Base-by-base conservation (phyloP, 2,797 vertebrate species). In the Neosilurus hyrtlii region DNA sequence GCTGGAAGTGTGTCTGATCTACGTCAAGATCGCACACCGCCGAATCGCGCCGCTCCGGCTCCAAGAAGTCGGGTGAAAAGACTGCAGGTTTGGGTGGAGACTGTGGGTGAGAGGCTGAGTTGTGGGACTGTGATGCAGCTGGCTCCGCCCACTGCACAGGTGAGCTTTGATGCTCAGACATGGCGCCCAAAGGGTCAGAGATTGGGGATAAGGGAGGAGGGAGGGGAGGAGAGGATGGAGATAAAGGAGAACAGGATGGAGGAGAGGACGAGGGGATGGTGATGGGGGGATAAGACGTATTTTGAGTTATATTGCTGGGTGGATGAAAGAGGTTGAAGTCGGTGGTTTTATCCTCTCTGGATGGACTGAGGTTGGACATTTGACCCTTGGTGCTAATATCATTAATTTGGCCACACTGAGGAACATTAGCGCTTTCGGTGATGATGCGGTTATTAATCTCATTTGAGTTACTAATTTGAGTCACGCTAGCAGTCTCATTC, bases 61-160 rank as follows among this genome's bases (percentile, higher is more conserved):
- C 95, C 8, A 94, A 94, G 63, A 95, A 86, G 51, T 95, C 95
- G 0, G 95, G 95, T 11, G 95, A 95, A 90, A 95, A 96, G 12
- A 95, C 91, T 0, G 93, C 87, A 65, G 93, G 93, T 72, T 94
- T 96, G 0, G 92, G 92, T 0, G 92, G 88, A 8, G 92, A 94
- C 89, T 92, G 93, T 14, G 37, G 91, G 90, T 0, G 92, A 88
- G 18, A 91, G 90, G 54, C 52, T 14, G 65, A 65, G n/a, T 26
- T 24, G 24, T 73, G 57, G 0, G 74, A 30, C 37, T 0, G 59
- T 12, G 8, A 43, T 43, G 8, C 43, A 43, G 43, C 4, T 2
- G 81, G 83, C 59, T 63, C 82, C 74, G 49, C 68, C 84, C 81
- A 84, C 52, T 81, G 72, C 12, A 22, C 14, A 30, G 65, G 37